Evolutionary conservation across 2,113 vertebrate genomes (phyloP).

Genomic region (Carassius gibelio): DNA sequence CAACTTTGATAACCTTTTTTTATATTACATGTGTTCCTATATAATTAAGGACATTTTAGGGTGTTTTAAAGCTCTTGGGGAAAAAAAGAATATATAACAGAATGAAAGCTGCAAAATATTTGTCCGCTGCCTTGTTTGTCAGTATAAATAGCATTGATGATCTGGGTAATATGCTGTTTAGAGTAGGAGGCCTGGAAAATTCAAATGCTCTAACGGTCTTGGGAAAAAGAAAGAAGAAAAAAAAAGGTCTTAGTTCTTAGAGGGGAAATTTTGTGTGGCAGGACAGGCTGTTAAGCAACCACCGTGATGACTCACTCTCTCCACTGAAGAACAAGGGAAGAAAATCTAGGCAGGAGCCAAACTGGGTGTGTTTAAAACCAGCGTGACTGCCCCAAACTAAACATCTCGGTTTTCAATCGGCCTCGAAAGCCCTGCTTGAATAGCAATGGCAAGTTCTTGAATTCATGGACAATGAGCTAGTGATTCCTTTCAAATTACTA

Average conservation of each 20-base stretch:
- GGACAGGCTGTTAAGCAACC: constrained; percentile 30
- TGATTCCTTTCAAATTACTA: neutral
- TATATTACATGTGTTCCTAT: neutral
- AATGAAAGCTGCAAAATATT: neutral
- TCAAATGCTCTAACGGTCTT: neutral
- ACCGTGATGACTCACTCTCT: constrained; percentile 49
- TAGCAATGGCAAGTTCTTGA: neutral
- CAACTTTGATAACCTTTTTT: neutral
- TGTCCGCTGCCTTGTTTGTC: neutral
- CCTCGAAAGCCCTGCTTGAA: neutral
- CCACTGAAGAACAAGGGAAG: constrained; percentile 28
- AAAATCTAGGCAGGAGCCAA: constrained; percentile 19
- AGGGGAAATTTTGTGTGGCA: neutral
- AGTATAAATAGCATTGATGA: neutral
- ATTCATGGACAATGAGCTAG: neutral
- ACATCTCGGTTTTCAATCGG: neutral
- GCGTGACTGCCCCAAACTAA: constrained; percentile 1
- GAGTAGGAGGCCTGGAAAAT: constrained; percentile 3
- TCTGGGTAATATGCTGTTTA: neutral
- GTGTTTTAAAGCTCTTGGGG: neutral
- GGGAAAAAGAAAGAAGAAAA: neutral
- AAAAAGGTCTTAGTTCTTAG: neutral
- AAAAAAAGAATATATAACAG: neutral
- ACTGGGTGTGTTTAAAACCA: constrained; percentile 37
- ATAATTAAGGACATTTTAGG: neutral